A percentile compares a stretch with the other conserved stretches of the same genome.
These are phyloP conservation scores for Raillietiella orientalis DNA, from an alignment of 2,888 invertebrate species.

Conservation along the genomic window DNA sequence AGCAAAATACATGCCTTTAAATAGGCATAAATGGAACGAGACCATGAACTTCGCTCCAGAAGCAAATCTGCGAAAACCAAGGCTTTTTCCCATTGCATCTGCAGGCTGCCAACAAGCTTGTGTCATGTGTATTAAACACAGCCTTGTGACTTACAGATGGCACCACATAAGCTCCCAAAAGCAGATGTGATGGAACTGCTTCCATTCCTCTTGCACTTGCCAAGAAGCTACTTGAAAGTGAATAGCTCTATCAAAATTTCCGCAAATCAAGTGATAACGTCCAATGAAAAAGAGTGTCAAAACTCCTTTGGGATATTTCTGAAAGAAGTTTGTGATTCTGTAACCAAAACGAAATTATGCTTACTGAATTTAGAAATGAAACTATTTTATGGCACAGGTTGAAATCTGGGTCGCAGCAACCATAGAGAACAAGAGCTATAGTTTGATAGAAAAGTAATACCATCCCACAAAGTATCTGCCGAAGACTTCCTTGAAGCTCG, in stretches of 20 bases:
- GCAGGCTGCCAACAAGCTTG: too few relatives aligned
- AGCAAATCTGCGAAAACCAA: constrained; percentile 32
- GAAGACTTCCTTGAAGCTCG: constrained; percentile 30
- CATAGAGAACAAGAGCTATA: too few relatives aligned
- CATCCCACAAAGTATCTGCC: constrained; percentile 56
- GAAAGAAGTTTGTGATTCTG: too few relatives aligned
- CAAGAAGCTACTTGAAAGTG: constrained; percentile 45
- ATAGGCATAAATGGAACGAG: constrained; percentile 63
- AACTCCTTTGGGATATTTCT: constrained; percentile 45
- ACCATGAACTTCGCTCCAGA: constrained; percentile 56
- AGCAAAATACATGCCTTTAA: too few relatives aligned
- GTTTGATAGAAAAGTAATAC: constrained; percentile 52
- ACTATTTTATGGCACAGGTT: too few relatives aligned
- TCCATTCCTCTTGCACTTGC: constrained; percentile 48
- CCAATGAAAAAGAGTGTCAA: constrained; percentile 77
- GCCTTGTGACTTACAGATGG: constrained; percentile 29
- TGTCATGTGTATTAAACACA: too few relatives aligned
- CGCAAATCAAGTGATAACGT: constrained; percentile 44
- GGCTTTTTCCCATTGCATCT: constrained; percentile 41
- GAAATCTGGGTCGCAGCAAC: too few relatives aligned
- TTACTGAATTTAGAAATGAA: too few relatives aligned
- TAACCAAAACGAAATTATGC: too few relatives aligned
- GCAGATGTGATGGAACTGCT: constrained; percentile 68
- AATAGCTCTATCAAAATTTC: constrained; percentile 33
- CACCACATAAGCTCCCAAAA: constrained; percentile 86